Conservation (phyloP, 2,888 invertebrate genomes). For the Nomada lathburiana region DNA sequence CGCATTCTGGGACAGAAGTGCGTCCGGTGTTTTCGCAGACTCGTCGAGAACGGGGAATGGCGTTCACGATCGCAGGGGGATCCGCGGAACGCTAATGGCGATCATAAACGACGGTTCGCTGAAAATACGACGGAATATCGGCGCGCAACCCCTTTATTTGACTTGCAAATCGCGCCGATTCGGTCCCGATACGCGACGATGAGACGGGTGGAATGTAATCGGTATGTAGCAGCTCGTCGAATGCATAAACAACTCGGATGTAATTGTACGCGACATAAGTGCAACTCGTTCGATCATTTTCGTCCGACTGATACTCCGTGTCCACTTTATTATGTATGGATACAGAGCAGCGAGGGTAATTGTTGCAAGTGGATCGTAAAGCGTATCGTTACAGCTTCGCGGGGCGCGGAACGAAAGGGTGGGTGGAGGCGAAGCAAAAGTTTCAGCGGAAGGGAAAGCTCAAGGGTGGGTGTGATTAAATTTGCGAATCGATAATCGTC, state of each 20-base stretch:
- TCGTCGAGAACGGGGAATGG: background rate
- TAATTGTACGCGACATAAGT: constrained; percentile 51
- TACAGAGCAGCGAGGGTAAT: background rate
- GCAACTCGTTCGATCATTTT: background rate
- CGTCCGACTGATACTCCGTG: background rate
- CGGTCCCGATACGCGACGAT: constrained; percentile 54
- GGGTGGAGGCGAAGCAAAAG: background rate
- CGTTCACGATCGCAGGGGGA: constrained; percentile 10
- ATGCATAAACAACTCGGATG: constrained; percentile 46
- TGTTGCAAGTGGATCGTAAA: background rate
- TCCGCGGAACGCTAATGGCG: constrained; percentile 41
- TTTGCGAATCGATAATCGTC: constrained; percentile 46
- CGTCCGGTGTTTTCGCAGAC: background rate
- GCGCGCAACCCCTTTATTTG: constrained; percentile 55
- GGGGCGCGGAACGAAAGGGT: too few species aligned
- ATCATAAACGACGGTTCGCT: constrained; percentile 52
- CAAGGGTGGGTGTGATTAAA: background rate
- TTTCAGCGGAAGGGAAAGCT: background rate
- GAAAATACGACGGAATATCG: constrained; percentile 54
- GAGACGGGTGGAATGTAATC: constrained; percentile 58
- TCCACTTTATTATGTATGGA: background rate
- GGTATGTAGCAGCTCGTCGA: constrained; percentile 38
- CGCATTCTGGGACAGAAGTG: background rate
- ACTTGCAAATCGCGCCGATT: constrained; percentile 64
- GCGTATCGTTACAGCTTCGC: too few species aligned